Conservation (phyloP, 64 coral and sea anemone genomes). For the Actinia equina region DNA sequence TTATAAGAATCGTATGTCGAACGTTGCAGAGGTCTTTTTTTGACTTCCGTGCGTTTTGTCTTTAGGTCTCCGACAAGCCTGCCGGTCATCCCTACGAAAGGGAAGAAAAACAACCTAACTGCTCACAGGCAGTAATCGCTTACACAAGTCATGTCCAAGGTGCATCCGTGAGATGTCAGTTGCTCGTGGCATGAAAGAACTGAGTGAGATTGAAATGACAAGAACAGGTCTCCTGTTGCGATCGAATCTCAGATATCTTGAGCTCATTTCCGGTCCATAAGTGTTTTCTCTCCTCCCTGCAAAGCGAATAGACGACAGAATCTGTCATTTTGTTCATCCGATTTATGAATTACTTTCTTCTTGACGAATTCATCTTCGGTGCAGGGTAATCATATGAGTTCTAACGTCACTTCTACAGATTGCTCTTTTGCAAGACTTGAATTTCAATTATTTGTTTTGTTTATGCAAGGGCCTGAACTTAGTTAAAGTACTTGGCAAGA, state of each 20-base stretch:
- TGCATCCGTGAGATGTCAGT: no score
- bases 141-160: no score
- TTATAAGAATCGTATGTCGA: no score
- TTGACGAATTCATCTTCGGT: background rate
- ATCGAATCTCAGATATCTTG: slow-evolving; percentile 4
- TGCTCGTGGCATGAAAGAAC: no score
- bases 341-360: background rate
- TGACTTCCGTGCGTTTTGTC: no score
- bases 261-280: slow-evolving; percentile 10
- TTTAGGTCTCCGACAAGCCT: no score
- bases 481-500: background rate
- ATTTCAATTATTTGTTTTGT: background rate
- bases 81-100: no score
- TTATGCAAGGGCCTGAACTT: background rate
- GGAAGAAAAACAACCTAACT: no score
- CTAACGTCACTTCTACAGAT: background rate
- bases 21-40: no score
- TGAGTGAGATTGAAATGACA: no score
- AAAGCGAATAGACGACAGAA: background rate
- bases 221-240: background rate
- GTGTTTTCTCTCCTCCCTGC: slow-evolving; percentile 16
- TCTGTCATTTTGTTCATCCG: slow-evolving; percentile 7
- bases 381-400: background rate
- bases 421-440: background rate
- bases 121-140: no score